Base-by-base conservation (phyloP, 2,888 invertebrate genomes). In the Eupithecia exiguata region DNA sequence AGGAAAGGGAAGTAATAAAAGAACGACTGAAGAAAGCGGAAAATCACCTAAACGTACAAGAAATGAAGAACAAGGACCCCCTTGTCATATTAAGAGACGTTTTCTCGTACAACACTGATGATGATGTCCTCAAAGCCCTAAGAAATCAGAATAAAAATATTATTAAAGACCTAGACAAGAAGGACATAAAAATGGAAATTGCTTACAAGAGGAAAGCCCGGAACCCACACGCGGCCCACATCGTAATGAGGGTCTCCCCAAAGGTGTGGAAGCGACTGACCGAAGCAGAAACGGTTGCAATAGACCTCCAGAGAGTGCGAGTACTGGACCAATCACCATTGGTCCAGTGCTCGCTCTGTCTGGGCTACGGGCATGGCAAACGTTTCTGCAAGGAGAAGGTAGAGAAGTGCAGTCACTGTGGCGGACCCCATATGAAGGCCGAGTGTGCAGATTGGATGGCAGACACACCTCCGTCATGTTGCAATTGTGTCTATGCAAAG, bases 51-150 rank as follows among this genome's bases (percentile, higher is more conserved):
- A 38, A 21, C 7, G 77, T 77, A 0, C 72, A 78, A 53, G 76
- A 78, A 5, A 46, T 76, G 0, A 70, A 70, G 25, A 79, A 79
- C 49, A 79, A 77, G 25, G 68, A 78, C n/a, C n/a, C n/a, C n/a
- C n/a, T n/a, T n/a, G n/a, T n/a, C n/a, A n/a, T n/a, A n/a, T n/a
- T n/a, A n/a, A 63, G 10, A 30, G 74, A 77, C 30, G 74, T 80
- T 12, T 49, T 79, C 68, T 74, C 74, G 5, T 46, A 46, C 16
- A 67, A 66, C 14, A 66, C 21, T 9, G 66, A 66, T 6, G 43
- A 66, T 1, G 66, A 66, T 21, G 18, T 66, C 21, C 21, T 66
- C 1, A 21, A 66, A 12, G 40, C 66, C 43, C 6, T 62, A 30
- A 5, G 30, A 3, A 21, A 66, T 14, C 66, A 66, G 10, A 66